Base-by-base conservation (phyloP, 2,113 vertebrate species). In the Seriola aureovittata region DNA sequence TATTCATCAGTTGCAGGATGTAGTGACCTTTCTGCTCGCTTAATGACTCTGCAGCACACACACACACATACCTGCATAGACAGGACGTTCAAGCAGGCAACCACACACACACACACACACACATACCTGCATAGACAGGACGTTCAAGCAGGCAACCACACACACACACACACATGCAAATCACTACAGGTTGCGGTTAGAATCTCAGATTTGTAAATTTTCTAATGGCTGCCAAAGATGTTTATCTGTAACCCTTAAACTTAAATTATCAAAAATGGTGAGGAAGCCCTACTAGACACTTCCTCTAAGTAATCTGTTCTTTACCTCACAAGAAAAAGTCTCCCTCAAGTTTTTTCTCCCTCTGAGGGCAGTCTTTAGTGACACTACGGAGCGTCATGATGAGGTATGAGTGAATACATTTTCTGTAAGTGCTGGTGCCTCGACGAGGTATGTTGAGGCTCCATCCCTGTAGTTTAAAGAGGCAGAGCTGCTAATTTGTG, bases 401-500 rank as follows among this genome's bases (percentile, higher is more conserved):
- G 69, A 71, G 62, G 52, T 71, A 60, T 19, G 75, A 80, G 58
- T 67, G 62, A 71, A 21, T 71, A 55, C 36, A 75, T 80, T 90
- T 91, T 83, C 85, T 60, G 52, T 75, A 85, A 85, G 79, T 71
- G 25, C 63, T 46, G 52, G 60, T 42, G 21, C 77, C 42, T 60
- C 21, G 0, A 48, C 10, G 62, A 84, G 83, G 83, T 82, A 80
- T 87, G 86, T 84, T 90, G 72, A 73, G 75, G 71, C 85, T 86
- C 79, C 71, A 50, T 81, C 84, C 71, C 70, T 84, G 86, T 84
- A 78, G 79, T 87, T 88, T 88, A 38, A 86, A 84, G 74, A 71
- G 75, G 52, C 72, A 76, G 78, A 91, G 73, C 81, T 83, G 89
- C 82, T 90, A 83, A 88, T 93, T 89, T 91, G 87, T 85, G 88